These are phyloP conservation scores for Synanthedon andrenaeformis DNA, from an alignment of 2,888 invertebrate genomes.

Conservation along the genomic window DNA sequence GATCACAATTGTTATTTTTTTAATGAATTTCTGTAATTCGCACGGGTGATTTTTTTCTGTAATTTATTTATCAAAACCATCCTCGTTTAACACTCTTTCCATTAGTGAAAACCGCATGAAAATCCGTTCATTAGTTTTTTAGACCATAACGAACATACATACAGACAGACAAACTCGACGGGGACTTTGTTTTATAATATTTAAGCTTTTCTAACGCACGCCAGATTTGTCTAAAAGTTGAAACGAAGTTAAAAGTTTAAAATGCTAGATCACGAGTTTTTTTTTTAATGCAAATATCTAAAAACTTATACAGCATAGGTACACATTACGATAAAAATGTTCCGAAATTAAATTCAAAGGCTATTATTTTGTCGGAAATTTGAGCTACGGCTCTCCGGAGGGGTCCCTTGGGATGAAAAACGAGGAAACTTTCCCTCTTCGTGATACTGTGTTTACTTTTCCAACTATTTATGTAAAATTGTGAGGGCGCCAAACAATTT, in stretches of 20 bases:
- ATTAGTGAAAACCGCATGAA: no score
- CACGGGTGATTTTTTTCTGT: no score
- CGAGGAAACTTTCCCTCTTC: conserved; percentile 58
- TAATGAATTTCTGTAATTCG: no score
- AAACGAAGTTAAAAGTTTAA: conserved; percentile 40
- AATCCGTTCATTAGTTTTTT: no score
- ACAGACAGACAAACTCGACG: no score
- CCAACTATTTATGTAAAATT: conserved; percentile 53
- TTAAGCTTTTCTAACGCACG: conserved; percentile 36
- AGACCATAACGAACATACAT: no score
- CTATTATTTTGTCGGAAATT: conserved; percentile 53
- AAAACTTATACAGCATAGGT: neutral
- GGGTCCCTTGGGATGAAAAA: conserved; percentile 52
- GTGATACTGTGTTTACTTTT: conserved; percentile 53
- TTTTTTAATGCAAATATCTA: no score
- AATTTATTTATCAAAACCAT: no score
- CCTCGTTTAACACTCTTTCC: no score
- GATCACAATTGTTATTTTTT: no score
- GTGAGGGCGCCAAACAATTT: conserved; percentile 29
- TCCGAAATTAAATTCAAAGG: conserved; percentile 45
- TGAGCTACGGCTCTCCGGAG: conserved; percentile 33
- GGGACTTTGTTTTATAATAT: no score
- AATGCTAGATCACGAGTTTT: conserved; percentile 5
- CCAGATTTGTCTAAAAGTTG: conserved; percentile 52
- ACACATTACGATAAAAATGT: neutral